Conservation (phyloP, 2,797 vertebrate species). For the Chelon auratus region DNA sequence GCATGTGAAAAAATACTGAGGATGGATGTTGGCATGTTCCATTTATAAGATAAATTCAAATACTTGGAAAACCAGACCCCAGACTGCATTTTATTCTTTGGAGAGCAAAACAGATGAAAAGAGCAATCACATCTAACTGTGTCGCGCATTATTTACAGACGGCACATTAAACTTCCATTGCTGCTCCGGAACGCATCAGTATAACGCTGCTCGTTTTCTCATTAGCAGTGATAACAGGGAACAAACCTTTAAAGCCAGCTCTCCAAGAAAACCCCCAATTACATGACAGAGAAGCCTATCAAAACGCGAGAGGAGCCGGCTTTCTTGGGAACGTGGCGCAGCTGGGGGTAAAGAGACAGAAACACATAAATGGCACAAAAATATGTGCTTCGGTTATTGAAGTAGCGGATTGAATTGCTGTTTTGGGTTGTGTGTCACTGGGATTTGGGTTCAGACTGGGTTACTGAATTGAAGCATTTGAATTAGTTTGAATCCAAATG, state of each 20-base stretch:
- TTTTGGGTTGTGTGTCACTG: conserved; percentile 57
- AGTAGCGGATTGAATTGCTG: conserved; percentile 42
- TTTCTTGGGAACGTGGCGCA: conserved; percentile 52
- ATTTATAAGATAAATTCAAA: conserved; percentile 17
- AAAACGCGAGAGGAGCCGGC: conserved; percentile 49
- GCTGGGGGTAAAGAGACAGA: conserved; percentile 69
- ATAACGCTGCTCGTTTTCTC: conserved; percentile 72
- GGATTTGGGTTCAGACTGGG: conserved; percentile 55
- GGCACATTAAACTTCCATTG: conserved; percentile 53
- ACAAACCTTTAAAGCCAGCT: conserved; percentile 68
- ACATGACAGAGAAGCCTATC: conserved; percentile 71
- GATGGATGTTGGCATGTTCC: conserved; percentile 5
- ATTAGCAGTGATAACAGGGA: conserved; percentile 80
- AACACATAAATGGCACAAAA: conserved; percentile 49
- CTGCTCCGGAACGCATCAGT: conserved; percentile 49
- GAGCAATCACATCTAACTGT: conserved; percentile 25
- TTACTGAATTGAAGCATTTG: conserved; percentile 47
- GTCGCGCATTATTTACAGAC: conserved; percentile 67
- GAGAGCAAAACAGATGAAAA: conserved; percentile 13
- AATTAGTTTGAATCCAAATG: conserved; percentile 21
- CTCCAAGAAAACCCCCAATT: conserved; percentile 75
- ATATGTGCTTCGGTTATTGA: conserved; percentile 52
- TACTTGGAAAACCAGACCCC: neutral
- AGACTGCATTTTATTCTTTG: neutral
- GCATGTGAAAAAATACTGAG: neutral